A percentile compares a stretch with the other conserved stretches of the same genome.
Evolutionary conservation across 1,140 invertebrate genomes (phyloP).

Genomic region (Drosophila nikananu): DNA sequence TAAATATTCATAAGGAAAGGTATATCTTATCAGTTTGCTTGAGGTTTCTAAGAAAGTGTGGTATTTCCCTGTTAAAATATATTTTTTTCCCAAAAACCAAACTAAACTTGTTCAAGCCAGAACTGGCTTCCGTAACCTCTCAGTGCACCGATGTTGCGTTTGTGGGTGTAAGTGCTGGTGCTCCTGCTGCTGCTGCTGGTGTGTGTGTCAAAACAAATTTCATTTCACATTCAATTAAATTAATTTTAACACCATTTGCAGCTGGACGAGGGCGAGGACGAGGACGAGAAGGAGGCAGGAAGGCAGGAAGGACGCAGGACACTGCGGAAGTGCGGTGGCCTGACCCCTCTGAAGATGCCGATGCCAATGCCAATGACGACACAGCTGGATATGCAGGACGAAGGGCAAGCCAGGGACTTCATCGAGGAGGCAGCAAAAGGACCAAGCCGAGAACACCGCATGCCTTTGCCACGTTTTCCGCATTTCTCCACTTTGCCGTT

Average conservation of each 20-base stretch:
- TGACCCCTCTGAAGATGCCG: constrained; percentile 37
- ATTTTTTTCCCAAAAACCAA: too few species aligned
- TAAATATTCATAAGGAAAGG: not conserved
- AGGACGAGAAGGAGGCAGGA: constrained; percentile 3
- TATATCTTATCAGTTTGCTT: too few species aligned
- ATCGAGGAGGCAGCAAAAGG: not conserved
- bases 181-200: constrained; percentile 12
- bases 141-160: constrained; percentile 28
- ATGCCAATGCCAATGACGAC: constrained; percentile 71
- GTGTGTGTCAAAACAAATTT: constrained; percentile 84
- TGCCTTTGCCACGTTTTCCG: constrained; percentile 80
- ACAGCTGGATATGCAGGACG: constrained; percentile 65
- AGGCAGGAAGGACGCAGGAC: constrained; percentile 9
- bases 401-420: not conserved
- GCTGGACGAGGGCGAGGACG: constrained; percentile 30
- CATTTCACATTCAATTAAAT: constrained; percentile 85
- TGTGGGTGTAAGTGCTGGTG: constrained; percentile 23
- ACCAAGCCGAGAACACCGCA: constrained; percentile 52
- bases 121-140: not conserved
- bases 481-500: constrained; percentile 75
- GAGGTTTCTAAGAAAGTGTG: too few species aligned
- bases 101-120: not conserved
- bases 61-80: too few species aligned
- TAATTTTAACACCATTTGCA: constrained; percentile 84
- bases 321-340: constrained; percentile 24